A percentile compares a stretch with the other conserved stretches of the same genome.
These are phyloP conservation scores for Ennomos erosarius DNA, from an alignment of 2,888 invertebrate species.

Conservation along the genomic window DNA sequence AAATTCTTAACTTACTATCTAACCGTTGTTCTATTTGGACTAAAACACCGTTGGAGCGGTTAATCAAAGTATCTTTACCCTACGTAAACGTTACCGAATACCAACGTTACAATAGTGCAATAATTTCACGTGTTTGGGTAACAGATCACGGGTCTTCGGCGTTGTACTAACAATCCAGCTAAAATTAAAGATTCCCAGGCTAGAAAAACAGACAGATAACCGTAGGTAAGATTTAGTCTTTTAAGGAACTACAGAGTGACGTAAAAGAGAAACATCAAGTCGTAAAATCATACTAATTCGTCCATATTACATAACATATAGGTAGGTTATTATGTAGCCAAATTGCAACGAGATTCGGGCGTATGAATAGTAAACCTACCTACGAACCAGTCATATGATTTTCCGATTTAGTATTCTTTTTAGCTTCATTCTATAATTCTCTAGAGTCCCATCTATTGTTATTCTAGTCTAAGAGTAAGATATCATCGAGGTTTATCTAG, in stretches of 20 bases:
- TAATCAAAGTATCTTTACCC: constrained; percentile 22
- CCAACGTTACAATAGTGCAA: constrained; percentile 28
- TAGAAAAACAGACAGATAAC: constrained; percentile 1
- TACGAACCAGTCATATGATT: too few relatives aligned
- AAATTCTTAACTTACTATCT: constrained; percentile 72
- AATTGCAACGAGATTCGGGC: too few relatives aligned
- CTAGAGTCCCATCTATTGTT: constrained; percentile 4
- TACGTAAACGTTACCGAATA: constrained; percentile 25
- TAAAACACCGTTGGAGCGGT: constrained; percentile 56
- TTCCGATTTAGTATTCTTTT: too few relatives aligned
- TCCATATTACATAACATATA: too few relatives aligned
- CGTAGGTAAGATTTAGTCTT: constrained; percentile 7
- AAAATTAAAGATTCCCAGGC: constrained; percentile 3
- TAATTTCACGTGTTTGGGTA: constrained; percentile 17
- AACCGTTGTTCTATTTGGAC: constrained; percentile 75
- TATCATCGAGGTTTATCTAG: neutral
- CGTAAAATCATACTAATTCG: too few relatives aligned
- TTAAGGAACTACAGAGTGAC: neutral
- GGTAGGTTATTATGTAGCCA: too few relatives aligned
- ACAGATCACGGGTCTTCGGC: constrained; percentile 7
- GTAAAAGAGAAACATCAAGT: too few relatives aligned
- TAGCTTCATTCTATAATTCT: neutral
- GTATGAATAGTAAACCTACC: too few relatives aligned
- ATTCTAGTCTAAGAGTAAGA: neutral
- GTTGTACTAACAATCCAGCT: constrained; percentile 14